Conservation (phyloP, 1,140 invertebrate genomes). For the Bemisia tabaci region DNA sequence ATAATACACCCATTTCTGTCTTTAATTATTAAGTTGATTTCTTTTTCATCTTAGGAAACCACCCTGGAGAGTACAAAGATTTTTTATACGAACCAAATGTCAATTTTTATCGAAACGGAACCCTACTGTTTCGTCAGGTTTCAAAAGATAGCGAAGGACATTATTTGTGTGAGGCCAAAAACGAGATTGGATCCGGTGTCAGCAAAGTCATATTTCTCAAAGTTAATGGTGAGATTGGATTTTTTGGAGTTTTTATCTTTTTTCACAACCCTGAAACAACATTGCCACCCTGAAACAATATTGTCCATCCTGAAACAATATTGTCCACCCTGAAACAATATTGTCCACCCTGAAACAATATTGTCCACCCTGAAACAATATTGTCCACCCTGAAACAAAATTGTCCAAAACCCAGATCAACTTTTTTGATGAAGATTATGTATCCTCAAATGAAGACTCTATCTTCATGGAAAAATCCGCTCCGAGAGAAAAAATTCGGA, state of each 20-base stretch:
- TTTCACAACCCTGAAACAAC: neutral
- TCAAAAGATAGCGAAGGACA: slow-evolving; percentile 74
- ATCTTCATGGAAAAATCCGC: no score
- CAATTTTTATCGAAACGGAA: slow-evolving; percentile 63
- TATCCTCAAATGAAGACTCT: no score
- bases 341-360: no score
- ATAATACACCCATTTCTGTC: no score
- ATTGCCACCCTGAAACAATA: slow-evolving; percentile 16
- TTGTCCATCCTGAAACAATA: no score
- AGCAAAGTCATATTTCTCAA: slow-evolving; percentile 77
- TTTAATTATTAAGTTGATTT: neutral
- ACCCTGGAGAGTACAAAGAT: slow-evolving; percentile 72
- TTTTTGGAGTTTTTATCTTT: neutral
- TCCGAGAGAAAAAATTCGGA: no score
- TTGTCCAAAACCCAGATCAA: no score
- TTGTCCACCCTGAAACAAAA: no score
- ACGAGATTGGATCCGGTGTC: slow-evolving; percentile 73
- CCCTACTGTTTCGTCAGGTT: slow-evolving; percentile 61
- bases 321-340: no score
- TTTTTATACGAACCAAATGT: slow-evolving; percentile 60
- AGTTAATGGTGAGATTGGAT: slow-evolving; percentile 56
- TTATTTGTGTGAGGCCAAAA: slow-evolving; percentile 84
- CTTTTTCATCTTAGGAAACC: slow-evolving; percentile 37
- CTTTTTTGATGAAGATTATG: no score
- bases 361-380: no score